Base-by-base conservation (phyloP, 2,888 invertebrate genomes). In the Drosophila lutescens region DNA sequence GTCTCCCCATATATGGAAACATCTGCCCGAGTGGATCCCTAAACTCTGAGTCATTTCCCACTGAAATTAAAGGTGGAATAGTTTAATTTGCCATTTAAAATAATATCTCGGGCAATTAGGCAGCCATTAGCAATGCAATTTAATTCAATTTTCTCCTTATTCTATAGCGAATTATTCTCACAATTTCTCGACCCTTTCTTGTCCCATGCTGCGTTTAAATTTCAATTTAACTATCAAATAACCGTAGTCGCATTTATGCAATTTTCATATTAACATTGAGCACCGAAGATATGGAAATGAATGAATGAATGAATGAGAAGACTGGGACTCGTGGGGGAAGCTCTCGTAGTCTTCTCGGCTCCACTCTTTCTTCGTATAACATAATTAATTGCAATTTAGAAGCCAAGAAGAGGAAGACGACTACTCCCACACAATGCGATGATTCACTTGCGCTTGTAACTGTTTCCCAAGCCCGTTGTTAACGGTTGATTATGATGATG, bases 401-500 rank as follows among this genome's bases (percentile, higher is more conserved):
- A 75, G 70, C 67, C 47, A 36, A 57, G 12, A 34, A 49, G 49
- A 34, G 49, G 49, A 49, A 49, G 49, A 49, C 17, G 34, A 65
- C 76, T 74, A 67, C 76, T 74, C 81, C 82, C 76, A 76, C 81
- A 69, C 78, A 75, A 49, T 32, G 59, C 66, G 73, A 66, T 68
- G 68, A 83, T 79, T 84, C 79, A 81, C 84, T 85, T 86, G 74
- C 84, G 84, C 86, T 85, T 84, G 74, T 80, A 86, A 83, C 84
- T 83, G 83, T 84, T 82, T 79, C 71, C 72, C 82, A 79, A 74
- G 82, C 70, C 86, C 84, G 86, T 84, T 84, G 76, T 84, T 90
- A 90, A 90, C 90, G 88, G 90, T 90, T 88, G 79, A 88, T 90
- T 80, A 82, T 86, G 83, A 78, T 88, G 83, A 80, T 81, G 80